Evolutionary conservation across 2,888 invertebrate genomes (phyloP), one percentile per base, ranked within the genome.

Genomic region (Monopis laevigella): DNA sequence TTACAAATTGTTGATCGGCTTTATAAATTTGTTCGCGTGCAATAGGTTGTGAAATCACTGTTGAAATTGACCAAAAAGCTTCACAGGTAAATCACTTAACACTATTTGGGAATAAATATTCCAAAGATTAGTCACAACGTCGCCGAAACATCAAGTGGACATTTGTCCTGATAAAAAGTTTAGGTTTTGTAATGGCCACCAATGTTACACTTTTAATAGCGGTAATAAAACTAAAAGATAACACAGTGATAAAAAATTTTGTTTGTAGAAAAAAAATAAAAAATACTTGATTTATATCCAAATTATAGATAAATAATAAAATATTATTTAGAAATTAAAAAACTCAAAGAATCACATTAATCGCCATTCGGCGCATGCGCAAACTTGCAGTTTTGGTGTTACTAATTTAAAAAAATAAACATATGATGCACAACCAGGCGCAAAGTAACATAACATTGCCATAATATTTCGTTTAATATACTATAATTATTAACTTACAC

Each of bases 311-410:
- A 71, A 74, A 72, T n/a, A n/a, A n/a, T n/a, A n/a, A n/a, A n/a
- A n/a, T n/a, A n/a, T n/a, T 73, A 71, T 61, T 47, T 74, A 72
- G 52, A 74, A 78, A 78, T 73, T 77, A 74, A 65, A 64, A 49
- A 69, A 69, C 74, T 77, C 74, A 73, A 75, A 77, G 77, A 74
- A 68, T 78, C 77, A 78, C 77, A 65, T 72, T 72, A 56, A 63
- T 80, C 78, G 77, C 78, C 78, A 80, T 80, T 78, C 78, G 77
- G 78, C 78, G 78, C 78, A 80, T 80, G 78, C 78, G 78, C 80
- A 74, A 80, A 80, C 77, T 78, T 74, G 74, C 64, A 65, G 62
- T 59, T 47, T 49, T 44, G 47, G 65, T 73, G 72, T 70, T 75
- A 61, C 58, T 56, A 66, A 47, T 36, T 35, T 41, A 45, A 42